Evolutionary conservation across 53 echinoderm and acorn worm species (phyloP), one percentile per base, ranked within the genome.

Genomic region (Mesocentrotus franciscanus): DNA sequence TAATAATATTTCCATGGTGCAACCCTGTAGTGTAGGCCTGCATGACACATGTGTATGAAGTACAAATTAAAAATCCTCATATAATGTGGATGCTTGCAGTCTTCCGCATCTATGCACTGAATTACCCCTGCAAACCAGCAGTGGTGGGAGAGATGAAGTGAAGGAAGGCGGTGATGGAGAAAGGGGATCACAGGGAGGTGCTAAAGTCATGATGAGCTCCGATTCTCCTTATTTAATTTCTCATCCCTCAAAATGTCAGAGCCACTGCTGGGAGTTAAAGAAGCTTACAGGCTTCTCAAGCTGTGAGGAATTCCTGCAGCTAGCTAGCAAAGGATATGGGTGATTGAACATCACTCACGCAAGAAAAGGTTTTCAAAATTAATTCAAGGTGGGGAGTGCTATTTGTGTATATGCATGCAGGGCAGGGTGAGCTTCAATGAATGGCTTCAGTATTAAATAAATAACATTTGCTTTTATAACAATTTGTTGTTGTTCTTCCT

Each of bases 181-280:
- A 35, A 91, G 62, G 10, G 91, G 39, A 68, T 64, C 35, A 35
- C 66, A 66, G 61, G 34, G 91, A 91, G 91, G 91, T 91, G 91
- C 66, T 61, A 91, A 91, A 66, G 66, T 34, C 91, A 66, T 91
- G 91, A 91, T 91, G 91, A 91, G 91, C 61, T 91, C 91, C 34
- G 91, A 91, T 71, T 93, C 81, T n/a, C 78, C 26, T 57, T 33
- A 81, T 79, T 81, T 61, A 93, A 79, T 93, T 93, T 83, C 9
- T 61, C 30, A 57, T 81, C 79, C 93, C 81, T 59, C 30, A 29
- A 94, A 94, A 94, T 94, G 95, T 85, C 95, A 94, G 66, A 64
- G 56, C 66, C 85, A 42, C 95, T 85, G 95, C 95, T 85, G 87
- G 70, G 95, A 94, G 85, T 36, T 62, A 66, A 91, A 91, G 87